These are phyloP conservation scores for Hoplostethus atlanticus DNA, from an alignment of 2,797 vertebrate genomes.

Conservation along the genomic window DNA sequence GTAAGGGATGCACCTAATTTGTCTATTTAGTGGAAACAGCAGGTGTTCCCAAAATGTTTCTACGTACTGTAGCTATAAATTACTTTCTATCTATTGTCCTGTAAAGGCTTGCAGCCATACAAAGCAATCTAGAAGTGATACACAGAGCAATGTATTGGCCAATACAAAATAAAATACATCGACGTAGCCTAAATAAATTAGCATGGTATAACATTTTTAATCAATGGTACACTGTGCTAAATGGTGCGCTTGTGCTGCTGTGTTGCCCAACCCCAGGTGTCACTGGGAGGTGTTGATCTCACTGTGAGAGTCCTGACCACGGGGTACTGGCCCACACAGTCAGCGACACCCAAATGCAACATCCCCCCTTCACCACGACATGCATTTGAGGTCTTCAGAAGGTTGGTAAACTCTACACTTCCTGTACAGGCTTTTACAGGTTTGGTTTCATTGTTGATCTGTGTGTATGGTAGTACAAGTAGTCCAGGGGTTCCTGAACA, in stretches of 20 bases:
- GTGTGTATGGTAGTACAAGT: background rate
- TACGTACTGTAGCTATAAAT: too few species aligned
- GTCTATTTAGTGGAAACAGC: too few species aligned
- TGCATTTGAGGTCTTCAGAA: slow-evolving; percentile 99
- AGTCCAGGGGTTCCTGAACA: background rate
- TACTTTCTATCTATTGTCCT: too few species aligned
- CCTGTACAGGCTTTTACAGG: background rate
- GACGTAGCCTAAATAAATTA: background rate
- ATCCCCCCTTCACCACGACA: slow-evolving; percentile 98
- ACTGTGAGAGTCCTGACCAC: slow-evolving; percentile 98
- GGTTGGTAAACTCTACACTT: slow-evolving; percentile 76
- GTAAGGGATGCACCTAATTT: too few species aligned
- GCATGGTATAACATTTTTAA: background rate
- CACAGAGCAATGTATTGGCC: too few species aligned
- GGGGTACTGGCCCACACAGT: slow-evolving; percentile 99
- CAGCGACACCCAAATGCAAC: slow-evolving; percentile 99
- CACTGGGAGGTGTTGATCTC: slow-evolving; percentile 97
- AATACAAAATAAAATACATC: too few species aligned
- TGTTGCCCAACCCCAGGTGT: slow-evolving; percentile 83
- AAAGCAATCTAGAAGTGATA: background rate
- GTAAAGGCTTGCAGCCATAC: too few species aligned
- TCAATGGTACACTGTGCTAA: background rate
- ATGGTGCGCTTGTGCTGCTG: background rate
- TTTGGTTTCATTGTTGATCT: background rate
- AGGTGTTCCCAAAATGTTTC: too few species aligned